Evolutionary conservation across 2,113 vertebrate species (phyloP), one percentile per base, ranked within the genome.

Genomic region (Ceuthmochares aereus): DNA sequence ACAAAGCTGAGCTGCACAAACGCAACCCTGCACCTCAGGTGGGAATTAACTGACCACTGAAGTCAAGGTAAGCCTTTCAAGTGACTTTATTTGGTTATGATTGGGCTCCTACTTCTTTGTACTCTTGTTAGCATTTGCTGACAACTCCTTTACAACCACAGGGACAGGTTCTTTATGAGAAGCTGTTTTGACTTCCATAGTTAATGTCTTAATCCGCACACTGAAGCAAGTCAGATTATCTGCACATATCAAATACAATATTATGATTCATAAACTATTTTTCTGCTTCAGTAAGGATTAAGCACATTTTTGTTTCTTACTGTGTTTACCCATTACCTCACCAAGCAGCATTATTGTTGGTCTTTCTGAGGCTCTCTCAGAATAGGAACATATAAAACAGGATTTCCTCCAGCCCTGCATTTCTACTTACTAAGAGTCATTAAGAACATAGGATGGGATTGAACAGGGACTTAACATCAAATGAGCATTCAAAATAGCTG

Each of bases 281-380:
- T 96, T 95, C 93, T 96, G 91, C 90, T 89, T 91, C 88, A 68
- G 63, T 82, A 95, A 87, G 90, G 87, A 93, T 37, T 75, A 90
- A 72, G 81, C 58, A 84, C 10, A 0, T 85, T 95, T 90, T 92
- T 76, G 82, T 92, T 93, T 95, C 72, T 89, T 83, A 89, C 79
- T 83, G 0, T 95, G 88, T 92, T 95, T 96, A 93, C 70, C 69
- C 94, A 96, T 96, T 93, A 97, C 96, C 95, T 96, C 96, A 97
- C 64, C 30, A 17, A 89, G 79, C 6, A 1, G 73, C 70, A 66
- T 89, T 91, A 90, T 82, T 95, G 96, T 96, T 96, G 72, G 73
- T 77, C 77, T 80, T 92, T 84, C 66, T 94, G 81, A 95, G 75
- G 75, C 54, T 94, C 73, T 84, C 84, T 77, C 82, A 87, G 94